A percentile compares a stretch with the other conserved stretches of the same genome.
phyloP scores from a whole-genome alignment of 2,888 invertebrate genomes.

The Pelosia muscerda region DNA sequence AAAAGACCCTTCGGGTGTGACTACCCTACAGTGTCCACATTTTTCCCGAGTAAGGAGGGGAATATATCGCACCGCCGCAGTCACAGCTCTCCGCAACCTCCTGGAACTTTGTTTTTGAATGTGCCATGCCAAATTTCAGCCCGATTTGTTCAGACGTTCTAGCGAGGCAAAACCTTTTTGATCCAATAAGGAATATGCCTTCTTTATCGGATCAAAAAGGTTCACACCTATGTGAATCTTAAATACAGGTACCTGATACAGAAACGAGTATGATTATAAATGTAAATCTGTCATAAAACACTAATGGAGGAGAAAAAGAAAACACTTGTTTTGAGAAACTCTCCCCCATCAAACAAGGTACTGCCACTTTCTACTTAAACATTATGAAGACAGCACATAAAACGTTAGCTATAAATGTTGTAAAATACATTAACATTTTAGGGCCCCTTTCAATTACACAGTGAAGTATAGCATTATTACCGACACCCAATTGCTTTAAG shows the following conservation, averaged over 20 bases:
- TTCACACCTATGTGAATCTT: too few relatives aligned
- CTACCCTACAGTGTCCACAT: too few relatives aligned
- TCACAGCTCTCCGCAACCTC: too few relatives aligned
- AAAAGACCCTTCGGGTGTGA: too few relatives aligned
- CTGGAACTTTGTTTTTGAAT: too few relatives aligned
- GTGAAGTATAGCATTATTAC: slow-evolving; percentile 9
- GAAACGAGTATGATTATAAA: background rate
- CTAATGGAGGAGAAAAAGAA: slow-evolving; percentile 2
- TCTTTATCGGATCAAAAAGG: too few relatives aligned
- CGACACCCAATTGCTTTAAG: background rate
- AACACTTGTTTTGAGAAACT: slow-evolving; percentile 6
- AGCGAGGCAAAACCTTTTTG: too few relatives aligned
- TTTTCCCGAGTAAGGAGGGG: too few relatives aligned
- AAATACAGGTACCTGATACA: background rate
- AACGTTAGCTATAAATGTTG: slow-evolving; percentile 14
- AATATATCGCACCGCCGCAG: too few relatives aligned
- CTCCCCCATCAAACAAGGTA: background rate
- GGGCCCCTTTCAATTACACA: slow-evolving; percentile 29
- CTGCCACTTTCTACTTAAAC: slow-evolving; percentile 16
- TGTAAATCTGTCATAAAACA: slow-evolving; percentile 2
- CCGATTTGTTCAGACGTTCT: too few relatives aligned
- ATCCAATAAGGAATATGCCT: too few relatives aligned
- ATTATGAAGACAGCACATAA: slow-evolving; percentile 6
- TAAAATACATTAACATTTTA: slow-evolving; percentile 10
- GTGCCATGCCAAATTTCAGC: too few relatives aligned